Evolutionary conservation across 2,888 invertebrate genomes (phyloP).

Genomic region (Sturmia bella): DNA sequence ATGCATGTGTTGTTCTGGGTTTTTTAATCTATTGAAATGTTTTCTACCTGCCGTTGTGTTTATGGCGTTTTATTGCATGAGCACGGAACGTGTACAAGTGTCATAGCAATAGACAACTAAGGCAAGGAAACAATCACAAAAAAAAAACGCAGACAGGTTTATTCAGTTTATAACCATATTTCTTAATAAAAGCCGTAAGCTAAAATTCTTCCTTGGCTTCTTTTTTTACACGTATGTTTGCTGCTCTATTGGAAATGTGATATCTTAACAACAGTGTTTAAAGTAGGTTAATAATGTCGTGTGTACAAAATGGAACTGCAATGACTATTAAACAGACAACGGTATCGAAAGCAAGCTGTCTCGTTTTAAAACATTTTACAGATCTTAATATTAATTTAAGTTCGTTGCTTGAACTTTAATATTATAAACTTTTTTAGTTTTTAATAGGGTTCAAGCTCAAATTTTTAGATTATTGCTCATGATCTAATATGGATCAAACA

Average conservation of each 20-base stretch:
- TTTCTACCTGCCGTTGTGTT: conserved; percentile 8
- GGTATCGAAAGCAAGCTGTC: background rate
- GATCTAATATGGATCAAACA: too few species aligned
- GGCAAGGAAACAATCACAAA: conserved; percentile 19
- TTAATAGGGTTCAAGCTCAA: too few species aligned
- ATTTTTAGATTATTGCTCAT: too few species aligned
- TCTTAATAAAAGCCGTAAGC: conserved; percentile 2
- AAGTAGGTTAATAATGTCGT: background rate
- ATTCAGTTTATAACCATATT: background rate
- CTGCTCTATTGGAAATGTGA: background rate
- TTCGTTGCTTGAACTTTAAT: too few species aligned
- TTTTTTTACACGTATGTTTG: background rate
- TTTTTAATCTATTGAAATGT: conserved; percentile 21
- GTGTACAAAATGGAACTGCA: conserved; percentile 58
- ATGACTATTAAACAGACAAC: conserved; percentile 34
- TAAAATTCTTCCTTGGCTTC: background rate
- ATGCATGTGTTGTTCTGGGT: background rate
- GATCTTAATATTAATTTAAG: too few species aligned
- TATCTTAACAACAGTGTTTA: conserved; percentile 12
- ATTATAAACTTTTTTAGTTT: too few species aligned
- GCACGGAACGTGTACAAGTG: conserved; percentile 43
- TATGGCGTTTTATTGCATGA: conserved; percentile 45
- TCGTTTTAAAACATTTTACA: too few species aligned
- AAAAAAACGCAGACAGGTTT: background rate
- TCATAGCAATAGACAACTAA: conserved; percentile 55